Base-by-base conservation (phyloP, 2,113 vertebrate genomes). In the Talpa occidentalis region DNA sequence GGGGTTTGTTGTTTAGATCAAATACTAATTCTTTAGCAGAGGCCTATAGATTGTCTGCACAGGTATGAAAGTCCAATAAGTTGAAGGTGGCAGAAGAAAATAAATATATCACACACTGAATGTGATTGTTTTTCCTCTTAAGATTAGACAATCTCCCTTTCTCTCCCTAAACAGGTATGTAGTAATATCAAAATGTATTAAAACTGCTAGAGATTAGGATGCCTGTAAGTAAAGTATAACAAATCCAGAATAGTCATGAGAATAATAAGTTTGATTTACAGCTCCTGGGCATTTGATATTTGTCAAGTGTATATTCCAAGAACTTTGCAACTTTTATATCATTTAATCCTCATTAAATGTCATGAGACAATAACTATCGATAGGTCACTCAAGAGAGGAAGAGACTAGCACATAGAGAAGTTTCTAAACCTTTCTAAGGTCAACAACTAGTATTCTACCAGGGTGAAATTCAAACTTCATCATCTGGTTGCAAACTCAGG, bases 11-110 rank as follows among this genome's bases (percentile, higher is more conserved):
- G 15, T 92, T 59, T 42, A 28, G 70, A 74, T 82, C 84, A 76
- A 49, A 91, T 90, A 12, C 40, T 9, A 84, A 52, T 84, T 95
- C 87, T 82, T 62, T 59, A 60, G n/a, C 8, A 26, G 22, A 92
- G 24, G 69, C 19, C n/a, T 17, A 16, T 24, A 79, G 54, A 35
- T 40, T 59, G n/a, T 62, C 78, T 70, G 10, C 49, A 70, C 30
- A n/a, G 10, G 24, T 28, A 17, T 85, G 22, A 42, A 79, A 90
- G 90, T 17, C 19, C 24, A 83, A 14, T 22, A 69, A 84, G 35
- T 73, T 81, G 30, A 78, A 78, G 30, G 16, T 59, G 22, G 2
- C 47, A 42, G 35, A 83, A 69, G 67, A 74, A 86, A 85, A 19
- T 44, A 80, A 83, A 72, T 35, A 76, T 26, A 66, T 84, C 79